Conservation (phyloP, 1,140 invertebrate genomes). For the Zaprionus nigranus region DNA sequence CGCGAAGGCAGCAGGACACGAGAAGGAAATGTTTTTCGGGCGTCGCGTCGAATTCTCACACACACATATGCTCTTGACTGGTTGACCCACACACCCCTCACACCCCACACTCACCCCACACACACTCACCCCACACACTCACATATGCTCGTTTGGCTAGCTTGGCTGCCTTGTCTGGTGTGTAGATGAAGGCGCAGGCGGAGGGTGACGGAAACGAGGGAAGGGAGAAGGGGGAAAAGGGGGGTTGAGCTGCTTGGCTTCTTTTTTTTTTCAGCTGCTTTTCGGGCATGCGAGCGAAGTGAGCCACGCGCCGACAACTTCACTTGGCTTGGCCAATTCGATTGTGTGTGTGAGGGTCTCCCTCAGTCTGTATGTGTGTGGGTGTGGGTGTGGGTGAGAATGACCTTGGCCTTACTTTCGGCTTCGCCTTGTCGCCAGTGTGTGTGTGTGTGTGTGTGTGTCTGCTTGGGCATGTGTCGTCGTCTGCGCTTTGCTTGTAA, state of each 20-base stretch:
- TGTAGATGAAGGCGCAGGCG: neutral
- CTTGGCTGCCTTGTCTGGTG: conserved; percentile 32
- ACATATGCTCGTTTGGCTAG: conserved; percentile 62
- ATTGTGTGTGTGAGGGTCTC: conserved; percentile 40
- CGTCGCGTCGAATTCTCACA: conserved; percentile 63
- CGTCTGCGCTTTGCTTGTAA: conserved; percentile 69
- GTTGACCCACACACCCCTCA: conserved; percentile 48
- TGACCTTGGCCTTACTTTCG: conserved; percentile 81
- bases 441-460: conserved; percentile 34
- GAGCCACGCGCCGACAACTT: conserved; percentile 69
- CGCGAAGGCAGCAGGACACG: conserved; percentile 27
- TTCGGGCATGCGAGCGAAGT: conserved; percentile 46
- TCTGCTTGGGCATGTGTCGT: conserved; percentile 42
- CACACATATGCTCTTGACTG: conserved; percentile 76
- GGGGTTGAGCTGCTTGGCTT: conserved; percentile 26
- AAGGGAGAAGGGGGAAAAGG: neutral
- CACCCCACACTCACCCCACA: neutral
- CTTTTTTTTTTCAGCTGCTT: conserved; percentile 15
- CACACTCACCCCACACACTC: neutral
- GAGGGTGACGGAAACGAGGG: neutral
- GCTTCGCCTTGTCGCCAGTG: conserved; percentile 37
- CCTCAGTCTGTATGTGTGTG: conserved; percentile 34
- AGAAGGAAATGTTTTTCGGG: conserved; percentile 58
- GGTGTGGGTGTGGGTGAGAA: conserved; percentile 42
- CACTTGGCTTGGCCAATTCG: conserved; percentile 72